Percentiles rank a stretch among this genome's conserved stretches.
phyloP scores from a whole-genome alignment of 2,888 invertebrate genomes.

The Ecdyonurus torrentis region DNA sequence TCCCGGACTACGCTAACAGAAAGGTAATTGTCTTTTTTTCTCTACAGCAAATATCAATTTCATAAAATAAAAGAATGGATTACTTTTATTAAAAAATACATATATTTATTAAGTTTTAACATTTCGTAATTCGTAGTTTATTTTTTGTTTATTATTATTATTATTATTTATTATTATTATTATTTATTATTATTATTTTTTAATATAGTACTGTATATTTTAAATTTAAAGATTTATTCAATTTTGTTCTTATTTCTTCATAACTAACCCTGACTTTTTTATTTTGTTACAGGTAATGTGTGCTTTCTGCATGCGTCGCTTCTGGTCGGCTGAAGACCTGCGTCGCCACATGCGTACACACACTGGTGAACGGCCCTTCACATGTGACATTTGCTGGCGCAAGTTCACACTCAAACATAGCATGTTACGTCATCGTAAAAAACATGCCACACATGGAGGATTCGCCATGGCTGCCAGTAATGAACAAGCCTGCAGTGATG shows the following conservation, averaged over 20 bases:
- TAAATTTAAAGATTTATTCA: too few relatives aligned
- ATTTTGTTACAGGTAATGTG: slow-evolving; percentile 48
- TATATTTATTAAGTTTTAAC: neutral
- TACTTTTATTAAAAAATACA: neutral
- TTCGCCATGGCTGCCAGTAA: neutral
- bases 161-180: too few relatives aligned
- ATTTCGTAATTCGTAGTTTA: neutral
- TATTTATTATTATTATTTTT: too few relatives aligned
- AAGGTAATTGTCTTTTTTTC: too few relatives aligned
- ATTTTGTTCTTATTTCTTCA: too few relatives aligned
- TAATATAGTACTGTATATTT: too few relatives aligned
- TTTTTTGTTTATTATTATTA: neutral
- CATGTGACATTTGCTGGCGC: slow-evolving; percentile 74
- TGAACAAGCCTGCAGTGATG: slow-evolving; percentile 5
- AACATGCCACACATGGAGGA: slow-evolving; percentile 48
- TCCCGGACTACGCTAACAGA: slow-evolving; percentile 72
- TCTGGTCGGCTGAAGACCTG: slow-evolving; percentile 90
- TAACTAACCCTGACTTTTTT: too few relatives aligned
- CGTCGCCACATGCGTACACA: slow-evolving; percentile 89
- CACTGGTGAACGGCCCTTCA: slow-evolving; percentile 81
- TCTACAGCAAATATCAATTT: too few relatives aligned
- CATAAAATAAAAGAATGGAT: too few relatives aligned
- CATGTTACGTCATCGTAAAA: slow-evolving; percentile 85
- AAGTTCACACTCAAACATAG: slow-evolving; percentile 87
- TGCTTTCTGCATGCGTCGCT: slow-evolving; percentile 81